Base-by-base conservation (phyloP, 2,113 vertebrate species). In the Channa maculata region DNA sequence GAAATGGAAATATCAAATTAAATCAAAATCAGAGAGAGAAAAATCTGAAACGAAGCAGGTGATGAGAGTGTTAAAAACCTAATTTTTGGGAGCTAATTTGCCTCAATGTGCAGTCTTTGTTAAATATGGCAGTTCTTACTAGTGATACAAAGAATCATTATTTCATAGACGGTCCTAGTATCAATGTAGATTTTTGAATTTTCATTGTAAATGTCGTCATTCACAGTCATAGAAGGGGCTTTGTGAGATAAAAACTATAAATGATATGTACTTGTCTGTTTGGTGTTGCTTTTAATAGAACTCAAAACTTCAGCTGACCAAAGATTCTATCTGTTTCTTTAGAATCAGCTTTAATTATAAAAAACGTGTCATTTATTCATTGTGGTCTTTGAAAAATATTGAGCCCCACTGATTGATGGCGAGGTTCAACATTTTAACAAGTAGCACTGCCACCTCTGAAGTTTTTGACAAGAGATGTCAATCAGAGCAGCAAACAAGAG, bases 1-100 rank as follows among this genome's bases (percentile, higher is more conserved):
- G 45, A 82, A 65, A 73, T 64, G 62, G 58, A 77, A 43, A 55
- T 46, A 71, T 57, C 34, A 81, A 89, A 79, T 88, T 36, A 86
- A 86, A 86, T 83, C 58, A 86, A 84, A 81, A 82, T 75, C 50
- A 59, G 44, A 39, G 53, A 57, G 34, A 3, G 24, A 24, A 65
- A 66, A 67, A 66, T 76, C 8, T 79, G 50, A 72, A 79, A 71
- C 58, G 53, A 81, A 53, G 78, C 61, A 82, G 80, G 75, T 75
- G 67, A 76, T 59, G 66, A 71, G 43, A 72, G 52, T 46, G 55
- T 75, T 60, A 63, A 54, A 68, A 54, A 68, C 80, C 57, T 60
- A 43, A 66, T 80, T 70, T 65, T 43, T 41, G 36, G n/a, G 34
- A 5, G 54, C 65, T 41, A 33, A 53, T 68, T 62, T 54, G 37